Conservation (phyloP, 2,113 vertebrate species). For the Ictidomys tridecemlineatus region DNA sequence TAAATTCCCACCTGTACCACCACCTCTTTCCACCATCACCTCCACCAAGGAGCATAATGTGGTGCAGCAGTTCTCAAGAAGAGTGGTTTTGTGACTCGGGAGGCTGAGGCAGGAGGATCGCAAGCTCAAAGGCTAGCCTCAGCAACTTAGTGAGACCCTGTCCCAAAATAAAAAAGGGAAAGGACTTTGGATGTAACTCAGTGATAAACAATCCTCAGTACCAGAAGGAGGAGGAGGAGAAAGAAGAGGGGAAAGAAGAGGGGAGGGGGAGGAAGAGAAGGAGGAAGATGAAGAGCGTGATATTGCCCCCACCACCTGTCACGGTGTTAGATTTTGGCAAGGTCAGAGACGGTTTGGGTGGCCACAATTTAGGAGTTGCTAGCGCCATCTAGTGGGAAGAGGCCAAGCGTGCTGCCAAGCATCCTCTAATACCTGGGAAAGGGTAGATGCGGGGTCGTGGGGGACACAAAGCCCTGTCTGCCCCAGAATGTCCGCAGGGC, state of each 20-base stretch:
- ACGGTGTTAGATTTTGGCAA: background rate
- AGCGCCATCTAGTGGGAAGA: background rate
- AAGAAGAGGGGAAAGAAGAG: too few relatives aligned
- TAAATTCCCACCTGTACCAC: background rate
- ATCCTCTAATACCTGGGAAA: background rate
- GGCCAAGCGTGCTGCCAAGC: background rate
- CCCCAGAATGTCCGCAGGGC: background rate
- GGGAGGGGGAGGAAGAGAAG: too few relatives aligned
- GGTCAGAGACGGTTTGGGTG: background rate
- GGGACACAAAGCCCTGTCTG: background rate
- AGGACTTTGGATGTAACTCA: too few relatives aligned
- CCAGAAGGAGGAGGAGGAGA: too few relatives aligned
- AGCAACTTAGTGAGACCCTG: too few relatives aligned
- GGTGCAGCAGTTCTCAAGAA: background rate
- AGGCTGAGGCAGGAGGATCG: too few relatives aligned
- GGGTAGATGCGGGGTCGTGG: too few relatives aligned
- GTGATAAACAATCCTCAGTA: too few relatives aligned
- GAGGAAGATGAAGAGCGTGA: background rate
- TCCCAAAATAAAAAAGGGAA: too few relatives aligned
- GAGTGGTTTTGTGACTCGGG: background rate
- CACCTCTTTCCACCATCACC: background rate
- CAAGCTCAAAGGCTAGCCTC: too few relatives aligned
- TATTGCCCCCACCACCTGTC: background rate
- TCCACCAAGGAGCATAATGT: background rate
- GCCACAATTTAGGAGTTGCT: background rate